Evolutionary conservation across 1,140 invertebrate genomes (phyloP), one percentile per base, ranked within the genome.

Genomic region (Trichonephila clavata): DNA sequence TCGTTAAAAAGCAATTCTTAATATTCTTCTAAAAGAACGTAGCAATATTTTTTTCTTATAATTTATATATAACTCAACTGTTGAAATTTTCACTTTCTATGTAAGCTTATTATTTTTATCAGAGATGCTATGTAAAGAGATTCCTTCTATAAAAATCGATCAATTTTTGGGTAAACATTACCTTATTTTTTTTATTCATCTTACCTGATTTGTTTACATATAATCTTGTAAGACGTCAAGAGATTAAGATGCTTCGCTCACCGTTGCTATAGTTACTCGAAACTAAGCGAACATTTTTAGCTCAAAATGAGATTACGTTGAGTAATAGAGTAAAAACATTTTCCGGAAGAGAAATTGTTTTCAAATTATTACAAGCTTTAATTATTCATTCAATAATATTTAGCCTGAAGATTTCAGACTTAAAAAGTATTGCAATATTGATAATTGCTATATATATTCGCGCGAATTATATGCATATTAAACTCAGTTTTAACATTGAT

Each of bases 191-290:
- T 21, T 68, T 68, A 68, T n/a, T 68, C 65, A 68, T 24, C 27
- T 77, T 27, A 77, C 24, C 27, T 77, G 71, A 77, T 77, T 77
- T 77, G 65, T 77, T 77, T 77, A 77, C 24, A 39, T 39, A 39
- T 20, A 24, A 32, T 32, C 71, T 20, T 77, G n/a, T 77, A 77
- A 77, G 24, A 39, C 71, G 71, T 77, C 71, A 77, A 16, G 18
- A 32, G 27, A 77, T 32, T 77, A 77, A 77, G 39, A 20, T 2
- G 3, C 6, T 77, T 77, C 27, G 71, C 71, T 77, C 32, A 77
- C 32, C 71, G 27, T 77, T 32, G 24, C 71, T 27, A 77, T 77
- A 27, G 71, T 39, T 77, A 77, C 71, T 39, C 14, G 21, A 18
- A 18, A 27, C 27, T 77, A 27, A 32, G 6, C 27, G 2, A 77